phyloP scores from a whole-genome alignment of 2,888 invertebrate genomes.

The Phyto melanocephala region DNA sequence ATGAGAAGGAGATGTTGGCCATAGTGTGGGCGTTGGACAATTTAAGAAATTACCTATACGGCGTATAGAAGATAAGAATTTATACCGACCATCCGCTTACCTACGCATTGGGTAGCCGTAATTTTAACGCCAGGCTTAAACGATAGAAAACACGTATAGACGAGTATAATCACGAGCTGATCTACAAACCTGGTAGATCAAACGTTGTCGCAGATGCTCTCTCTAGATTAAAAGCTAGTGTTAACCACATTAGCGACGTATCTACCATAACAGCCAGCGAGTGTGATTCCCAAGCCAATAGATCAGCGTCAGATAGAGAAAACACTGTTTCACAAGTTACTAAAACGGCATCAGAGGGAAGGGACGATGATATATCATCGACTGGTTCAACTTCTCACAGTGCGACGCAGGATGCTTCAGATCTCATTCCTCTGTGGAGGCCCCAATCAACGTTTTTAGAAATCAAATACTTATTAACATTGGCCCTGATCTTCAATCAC shows the following conservation, averaged over 20 bases:
- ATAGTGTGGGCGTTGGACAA: conserved; percentile 28
- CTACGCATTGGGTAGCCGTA: conserved; percentile 23
- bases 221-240: too few relatives aligned
- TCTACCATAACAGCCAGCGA: too few relatives aligned
- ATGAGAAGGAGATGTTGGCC: too few relatives aligned
- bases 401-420: background rate
- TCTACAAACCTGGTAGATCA: conserved; percentile 35
- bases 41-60: conserved; percentile 1
- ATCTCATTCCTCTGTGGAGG: conserved; percentile 62
- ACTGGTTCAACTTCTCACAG: background rate
- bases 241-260: too few relatives aligned
- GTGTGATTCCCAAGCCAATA: too few relatives aligned
- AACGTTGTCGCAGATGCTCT: conserved; percentile 36
- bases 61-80: background rate
- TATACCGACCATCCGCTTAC: conserved; percentile 40
- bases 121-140: conserved; percentile 33
- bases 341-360: background rate
- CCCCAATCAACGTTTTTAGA: conserved; percentile 55
- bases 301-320: too few relatives aligned
- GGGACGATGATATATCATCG: background rate
- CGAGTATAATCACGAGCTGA: conserved; percentile 37
- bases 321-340: background rate
- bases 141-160: conserved; percentile 43
- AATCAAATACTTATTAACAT: conserved; percentile 57
- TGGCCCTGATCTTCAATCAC: background rate